Conservation (phyloP, 2,113 vertebrate genomes). For the Oplegnathus fasciatus region DNA sequence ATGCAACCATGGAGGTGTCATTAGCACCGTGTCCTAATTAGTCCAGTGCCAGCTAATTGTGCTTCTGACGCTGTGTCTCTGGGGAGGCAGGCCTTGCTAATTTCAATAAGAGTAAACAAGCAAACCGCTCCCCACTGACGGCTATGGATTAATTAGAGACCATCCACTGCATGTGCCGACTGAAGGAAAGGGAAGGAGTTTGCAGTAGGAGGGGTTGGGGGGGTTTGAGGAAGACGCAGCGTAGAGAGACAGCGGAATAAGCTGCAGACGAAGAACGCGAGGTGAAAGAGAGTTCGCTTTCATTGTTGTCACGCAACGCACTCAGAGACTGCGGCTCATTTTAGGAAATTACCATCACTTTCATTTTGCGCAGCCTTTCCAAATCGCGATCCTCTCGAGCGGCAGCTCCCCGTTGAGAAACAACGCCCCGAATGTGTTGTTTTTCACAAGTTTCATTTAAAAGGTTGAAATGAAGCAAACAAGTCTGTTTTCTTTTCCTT, state of each 20-base stretch:
- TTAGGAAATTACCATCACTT: conserved; percentile 58
- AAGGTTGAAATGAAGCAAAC: conserved; percentile 54
- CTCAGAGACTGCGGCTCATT: conserved; percentile 22
- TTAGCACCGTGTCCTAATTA: conserved; percentile 82
- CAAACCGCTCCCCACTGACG: conserved; percentile 78
- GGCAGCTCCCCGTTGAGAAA: conserved; percentile 11
- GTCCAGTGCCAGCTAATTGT: conserved; percentile 81
- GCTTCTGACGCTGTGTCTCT: conserved; percentile 76
- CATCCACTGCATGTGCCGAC: conserved; percentile 53
- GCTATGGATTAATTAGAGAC: conserved; percentile 82
- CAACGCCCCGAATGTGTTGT: conserved; percentile 19
- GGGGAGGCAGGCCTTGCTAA: conserved; percentile 79
- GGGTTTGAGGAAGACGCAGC: conserved; percentile 1
- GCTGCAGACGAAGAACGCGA: conserved; percentile 5
- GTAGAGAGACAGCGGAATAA: neutral
- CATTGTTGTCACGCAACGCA: neutral
- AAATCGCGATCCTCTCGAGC: neutral
- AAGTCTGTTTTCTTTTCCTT: conserved; percentile 35
- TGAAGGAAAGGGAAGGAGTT: conserved; percentile 32
- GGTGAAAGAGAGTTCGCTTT: conserved; percentile 58
- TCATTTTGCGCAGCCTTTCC: conserved; percentile 25
- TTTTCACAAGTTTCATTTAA: conserved; percentile 55
- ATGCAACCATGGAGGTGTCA: conserved; percentile 66
- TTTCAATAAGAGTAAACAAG: conserved; percentile 88
- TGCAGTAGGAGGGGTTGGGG: neutral